phyloP scores from a whole-genome alignment of 2,888 invertebrate genomes.

The Hololepta plana region DNA sequence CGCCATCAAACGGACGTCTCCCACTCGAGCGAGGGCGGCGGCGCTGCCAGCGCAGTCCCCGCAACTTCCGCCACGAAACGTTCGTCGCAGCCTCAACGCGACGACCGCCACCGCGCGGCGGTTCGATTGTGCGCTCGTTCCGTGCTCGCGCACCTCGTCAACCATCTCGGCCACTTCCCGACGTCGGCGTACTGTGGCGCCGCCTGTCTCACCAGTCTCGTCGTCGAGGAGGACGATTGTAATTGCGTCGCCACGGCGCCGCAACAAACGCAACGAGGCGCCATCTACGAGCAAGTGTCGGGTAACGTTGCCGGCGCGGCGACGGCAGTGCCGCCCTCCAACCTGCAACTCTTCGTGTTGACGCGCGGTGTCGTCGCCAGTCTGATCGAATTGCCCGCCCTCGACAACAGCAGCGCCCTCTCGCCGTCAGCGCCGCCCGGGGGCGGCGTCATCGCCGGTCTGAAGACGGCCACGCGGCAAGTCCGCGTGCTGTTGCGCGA shows the following conservation, averaged over 20 bases:
- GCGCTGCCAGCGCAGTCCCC: no score
- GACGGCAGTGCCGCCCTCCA: no score
- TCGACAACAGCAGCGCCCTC: no score
- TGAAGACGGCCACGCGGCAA: constrained; percentile 65
- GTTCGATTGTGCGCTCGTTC: constrained; percentile 38
- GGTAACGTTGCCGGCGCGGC: no score
- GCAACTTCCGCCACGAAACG: no score
- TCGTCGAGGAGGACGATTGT: constrained; percentile 89
- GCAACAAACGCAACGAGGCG: no score
- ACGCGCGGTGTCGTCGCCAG: constrained; percentile 71
- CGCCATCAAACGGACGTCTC: no score
- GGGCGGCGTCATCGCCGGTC: constrained; percentile 55
- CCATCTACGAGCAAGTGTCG: no score
- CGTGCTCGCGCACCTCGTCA: constrained; percentile 67
- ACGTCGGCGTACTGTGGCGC: constrained; percentile 60
- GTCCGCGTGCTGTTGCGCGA: constrained; percentile 70
- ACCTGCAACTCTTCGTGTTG: constrained; percentile 72
- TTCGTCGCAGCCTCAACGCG: no score
- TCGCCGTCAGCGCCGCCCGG: constrained; percentile 68
- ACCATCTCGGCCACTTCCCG: constrained; percentile 89
- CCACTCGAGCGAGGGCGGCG: no score
- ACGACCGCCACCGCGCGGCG: no score
- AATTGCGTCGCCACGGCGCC: no score
- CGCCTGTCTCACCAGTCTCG: constrained; percentile 71
- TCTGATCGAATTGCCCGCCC: constrained; percentile 71